Base-by-base conservation (phyloP, 92 coral and sea anemone species). In the Phenganax subtilis region DNA sequence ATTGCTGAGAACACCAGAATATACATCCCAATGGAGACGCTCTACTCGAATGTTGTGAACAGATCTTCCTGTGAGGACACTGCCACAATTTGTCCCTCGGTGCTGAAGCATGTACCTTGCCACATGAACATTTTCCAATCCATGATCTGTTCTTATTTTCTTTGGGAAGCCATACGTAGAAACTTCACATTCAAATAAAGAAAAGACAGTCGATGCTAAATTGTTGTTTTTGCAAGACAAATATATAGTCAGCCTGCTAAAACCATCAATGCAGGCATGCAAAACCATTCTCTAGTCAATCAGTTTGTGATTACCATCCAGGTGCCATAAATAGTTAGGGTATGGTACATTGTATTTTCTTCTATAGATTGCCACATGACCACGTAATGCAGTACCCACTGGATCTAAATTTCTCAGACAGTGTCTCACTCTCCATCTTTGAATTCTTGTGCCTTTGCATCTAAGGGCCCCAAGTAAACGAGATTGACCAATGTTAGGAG, bases 1-100 rank as follows among this genome's bases (percentile, higher is more conserved):
- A 62, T 70, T 27, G 17, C 76, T 16, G 6, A 83, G 87, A 37
- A 87, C 85, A 57, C 81, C 84, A n/a, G 84, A 75, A 58, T 70
- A 71, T 29, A 76, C 80, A 66, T 84, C 87, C 9, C 89, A 27
- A 84, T 86, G 65, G 25, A 87, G 83, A 52, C 87, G 65, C 56
- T 87, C 89, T 17, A 83, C 76, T 53, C 76, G 31, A n/a, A 71
- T 55, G 37, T 71, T 71, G 37, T 71, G 81, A 3, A 77, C 81
- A 16, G 81, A 77, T 58, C 71, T 56, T 16, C 81, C 81, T n/a
- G 81, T 77, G 16, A 76, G 65, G 12, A 77, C 69, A 29, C 81
- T 77, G 28, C 81, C 81, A 57, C 81, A 57, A 16, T 59, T 37
- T 52, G 68, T 47, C 3, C 71, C 81, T 63, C 81, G 57, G 10